Evolutionary conservation across 2,888 invertebrate species (phyloP).

Genomic region (Drosophila rubida): DNA sequence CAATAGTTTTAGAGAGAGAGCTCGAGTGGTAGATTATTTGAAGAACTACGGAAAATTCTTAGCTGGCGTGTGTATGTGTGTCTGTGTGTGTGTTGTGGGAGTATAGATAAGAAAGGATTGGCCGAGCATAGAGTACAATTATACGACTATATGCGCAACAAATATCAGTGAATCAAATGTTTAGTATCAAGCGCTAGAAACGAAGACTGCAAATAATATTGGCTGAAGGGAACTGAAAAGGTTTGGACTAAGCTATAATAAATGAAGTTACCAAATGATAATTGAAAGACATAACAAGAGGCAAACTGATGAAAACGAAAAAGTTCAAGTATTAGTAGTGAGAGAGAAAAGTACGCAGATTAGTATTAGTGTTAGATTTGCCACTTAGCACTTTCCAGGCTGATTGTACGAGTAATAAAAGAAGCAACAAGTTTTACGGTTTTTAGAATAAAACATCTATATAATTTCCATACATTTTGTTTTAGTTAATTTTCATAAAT

Average conservation of each 20-base stretch:
- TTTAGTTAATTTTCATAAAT: conserved; percentile 51
- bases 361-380: conserved; percentile 56
- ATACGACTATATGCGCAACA: conserved; percentile 31
- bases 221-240: conserved; percentile 5
- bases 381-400: conserved; percentile 67
- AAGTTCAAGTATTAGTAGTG: conserved; percentile 49
- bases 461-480: conserved; percentile 72
- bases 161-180: conserved; percentile 29
- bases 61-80: conserved; percentile 21
- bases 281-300: background rate
- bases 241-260: conserved; percentile 6
- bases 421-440: conserved; percentile 77
- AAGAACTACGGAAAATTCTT: conserved; percentile 30
- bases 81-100: conserved; percentile 26
- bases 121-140: conserved; percentile 55
- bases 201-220: conserved; percentile 10
- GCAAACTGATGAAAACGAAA: conserved; percentile 27
- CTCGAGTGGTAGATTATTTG: conserved; percentile 31
- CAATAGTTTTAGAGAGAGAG: conserved; percentile 50
- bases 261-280: conserved; percentile 18
- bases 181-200: conserved; percentile 18
- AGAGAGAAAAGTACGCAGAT: conserved; percentile 54
- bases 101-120: conserved; percentile 27
- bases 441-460: conserved; percentile 81
- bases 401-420: conserved; percentile 64